A percentile compares a stretch with the other conserved stretches of the same genome.
These are phyloP conservation scores for Eulemur rufifrons DNA, from an alignment of 2,113 vertebrate genomes.

Conservation along the genomic window DNA sequence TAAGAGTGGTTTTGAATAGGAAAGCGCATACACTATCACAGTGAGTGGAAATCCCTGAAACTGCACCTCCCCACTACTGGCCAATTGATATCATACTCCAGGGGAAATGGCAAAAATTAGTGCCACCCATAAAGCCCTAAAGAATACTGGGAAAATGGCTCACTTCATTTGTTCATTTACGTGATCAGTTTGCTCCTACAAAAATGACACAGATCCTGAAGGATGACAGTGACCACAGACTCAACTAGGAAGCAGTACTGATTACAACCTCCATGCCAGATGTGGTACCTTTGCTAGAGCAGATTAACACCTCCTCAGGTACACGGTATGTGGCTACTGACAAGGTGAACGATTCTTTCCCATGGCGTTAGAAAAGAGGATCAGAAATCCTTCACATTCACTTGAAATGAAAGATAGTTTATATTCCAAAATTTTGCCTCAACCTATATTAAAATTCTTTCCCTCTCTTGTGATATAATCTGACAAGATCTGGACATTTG, in stretches of 20 bases:
- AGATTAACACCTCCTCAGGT: background rate
- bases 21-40: background rate
- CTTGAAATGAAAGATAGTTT: background rate
- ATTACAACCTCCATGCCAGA: background rate
- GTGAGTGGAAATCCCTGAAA: background rate
- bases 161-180: background rate
- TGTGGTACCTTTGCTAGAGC: background rate
- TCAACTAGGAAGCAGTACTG: background rate
- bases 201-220: background rate
- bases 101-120: background rate
- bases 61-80: background rate
- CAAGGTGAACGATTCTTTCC: background rate
- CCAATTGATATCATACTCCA: background rate
- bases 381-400: background rate
- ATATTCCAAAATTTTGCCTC: background rate
- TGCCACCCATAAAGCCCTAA: background rate
- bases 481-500: background rate
- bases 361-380: background rate
- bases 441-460: background rate
- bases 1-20: background rate
- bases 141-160: background rate
- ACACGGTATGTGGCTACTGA: background rate
- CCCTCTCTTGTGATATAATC: background rate
- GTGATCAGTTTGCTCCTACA: background rate
- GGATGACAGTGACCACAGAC: background rate